A percentile compares a stretch with the other conserved stretches of the same genome.
These are phyloP conservation scores for Macrophya annulata DNA, from an alignment of 2,888 invertebrate genomes.

Conservation along the genomic window DNA sequence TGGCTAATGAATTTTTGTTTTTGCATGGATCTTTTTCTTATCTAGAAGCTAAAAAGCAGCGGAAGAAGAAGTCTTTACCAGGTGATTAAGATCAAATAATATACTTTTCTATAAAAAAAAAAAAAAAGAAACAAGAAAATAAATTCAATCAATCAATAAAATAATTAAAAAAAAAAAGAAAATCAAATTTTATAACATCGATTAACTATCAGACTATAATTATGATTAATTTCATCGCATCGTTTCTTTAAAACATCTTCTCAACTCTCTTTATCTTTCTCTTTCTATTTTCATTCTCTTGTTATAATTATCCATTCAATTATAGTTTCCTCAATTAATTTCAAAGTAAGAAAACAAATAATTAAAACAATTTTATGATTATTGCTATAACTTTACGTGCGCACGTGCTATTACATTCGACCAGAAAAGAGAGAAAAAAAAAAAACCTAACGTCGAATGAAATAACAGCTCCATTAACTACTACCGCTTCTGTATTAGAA, in stretches of 20 bases:
- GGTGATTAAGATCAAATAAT: slow-evolving; percentile 84
- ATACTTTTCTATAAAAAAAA: slow-evolving; percentile 38
- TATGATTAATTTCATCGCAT: background rate
- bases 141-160: background rate
- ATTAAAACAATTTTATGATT: background rate
- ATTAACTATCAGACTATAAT: background rate
- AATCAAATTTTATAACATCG: background rate
- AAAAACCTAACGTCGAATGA: background rate
- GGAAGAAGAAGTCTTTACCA: slow-evolving; percentile 95
- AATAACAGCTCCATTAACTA: background rate
- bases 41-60: slow-evolving; percentile 96
- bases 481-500: slow-evolving; percentile 1
- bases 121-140: slow-evolving; percentile 52
- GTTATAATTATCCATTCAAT: background rate
- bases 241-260: background rate
- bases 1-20: slow-evolving; percentile 78
- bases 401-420: background rate
- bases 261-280: background rate
- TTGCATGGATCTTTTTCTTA: slow-evolving; percentile 79
- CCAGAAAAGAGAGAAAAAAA: background rate
- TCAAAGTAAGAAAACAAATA: background rate
- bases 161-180: background rate
- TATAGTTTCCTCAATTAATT: background rate
- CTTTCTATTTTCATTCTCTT: background rate
- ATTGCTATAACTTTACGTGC: background rate